Base-by-base conservation (phyloP, 2,888 invertebrate genomes). In the Teleiodes luculella region DNA sequence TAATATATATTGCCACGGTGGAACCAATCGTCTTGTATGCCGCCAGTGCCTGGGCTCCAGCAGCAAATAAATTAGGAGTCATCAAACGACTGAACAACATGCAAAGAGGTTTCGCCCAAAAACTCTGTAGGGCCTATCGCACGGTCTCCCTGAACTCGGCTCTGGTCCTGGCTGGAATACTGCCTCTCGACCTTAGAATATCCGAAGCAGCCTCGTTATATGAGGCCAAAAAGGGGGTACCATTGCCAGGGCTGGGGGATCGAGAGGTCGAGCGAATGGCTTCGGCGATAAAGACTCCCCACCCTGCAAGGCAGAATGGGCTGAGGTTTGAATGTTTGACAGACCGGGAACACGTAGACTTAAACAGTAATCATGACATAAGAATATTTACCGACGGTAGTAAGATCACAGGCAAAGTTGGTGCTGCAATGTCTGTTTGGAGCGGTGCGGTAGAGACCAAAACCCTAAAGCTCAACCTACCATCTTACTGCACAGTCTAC, bases 31-130 rank as follows among this genome's bases (percentile, higher is more conserved):
- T 46, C 3, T 2, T 31, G 31, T 46, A 46, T 11, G 58, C 57
- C 2, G 50, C 59, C 0, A 33, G 52, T n/a, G 58, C 37, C 0
- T 64, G 62, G 59, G 59, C 55, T 1, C 11, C 33, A 0, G 18
- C 47, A 1, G 1, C 47, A 1, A 18, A 33, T 1, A 48, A 35
- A 14, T 2, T 52, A 3, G 51, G 54, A 0, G 10, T 41, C 0
- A 11, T 18, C 0, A 61, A 54, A 7, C 8, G 3, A 6, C 8
- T 31, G 0, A 8, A 16, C n/a, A 20, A 11, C 1, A 11, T 45
- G 5, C 43, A 45, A 6, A 8, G 43, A 2, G n/a, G 43, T n/a
- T 24, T 46, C 11, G 45, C 30, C 11, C 45, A 46, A 30, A 46
- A 46, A 13, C 2, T 46, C 0, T 30, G 30, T 7, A n/a, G 7